These are phyloP conservation scores for Molorchus minor DNA, from an alignment of 2,888 invertebrate species.

Conservation along the genomic window DNA sequence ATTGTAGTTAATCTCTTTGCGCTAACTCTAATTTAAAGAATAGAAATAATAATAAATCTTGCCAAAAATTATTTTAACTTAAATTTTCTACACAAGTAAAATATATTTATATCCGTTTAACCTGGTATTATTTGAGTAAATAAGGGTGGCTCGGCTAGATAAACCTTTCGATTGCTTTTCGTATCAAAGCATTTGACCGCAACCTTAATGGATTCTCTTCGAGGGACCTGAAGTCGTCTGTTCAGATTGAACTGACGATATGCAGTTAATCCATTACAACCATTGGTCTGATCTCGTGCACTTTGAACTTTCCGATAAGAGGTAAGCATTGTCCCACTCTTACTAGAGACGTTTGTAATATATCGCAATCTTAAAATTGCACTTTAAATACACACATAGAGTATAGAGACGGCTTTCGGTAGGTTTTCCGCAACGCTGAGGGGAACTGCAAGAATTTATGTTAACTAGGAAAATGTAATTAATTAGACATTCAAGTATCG, in stretches of 20 bases:
- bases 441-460: conserved; percentile 53
- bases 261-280: conserved; percentile 52
- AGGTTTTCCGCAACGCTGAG: conserved; percentile 26
- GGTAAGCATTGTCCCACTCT: conserved; percentile 46
- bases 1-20: too few relatives aligned
- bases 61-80: background rate
- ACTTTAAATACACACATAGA: too few relatives aligned
- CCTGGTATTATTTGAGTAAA: too few relatives aligned
- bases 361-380: conserved; percentile 45
- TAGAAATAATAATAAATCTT: too few relatives aligned
- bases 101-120: too few relatives aligned
- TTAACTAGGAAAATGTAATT: conserved; percentile 61
- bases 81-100: background rate
- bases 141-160: too few relatives aligned
- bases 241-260: conserved; percentile 46
- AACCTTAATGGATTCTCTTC: conserved; percentile 43
- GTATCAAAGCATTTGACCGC: conserved; percentile 34
- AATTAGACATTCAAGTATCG: conserved; percentile 64
- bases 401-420: conserved; percentile 9
- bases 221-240: conserved; percentile 39
- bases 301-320: conserved; percentile 48
- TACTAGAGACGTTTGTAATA: conserved; percentile 40
- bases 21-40: too few relatives aligned
- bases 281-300: conserved; percentile 45
- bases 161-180: conserved; percentile 43